phyloP scores from a whole-genome alignment of 2,113 vertebrate genomes.

The Macroglossus sobrinus region DNA sequence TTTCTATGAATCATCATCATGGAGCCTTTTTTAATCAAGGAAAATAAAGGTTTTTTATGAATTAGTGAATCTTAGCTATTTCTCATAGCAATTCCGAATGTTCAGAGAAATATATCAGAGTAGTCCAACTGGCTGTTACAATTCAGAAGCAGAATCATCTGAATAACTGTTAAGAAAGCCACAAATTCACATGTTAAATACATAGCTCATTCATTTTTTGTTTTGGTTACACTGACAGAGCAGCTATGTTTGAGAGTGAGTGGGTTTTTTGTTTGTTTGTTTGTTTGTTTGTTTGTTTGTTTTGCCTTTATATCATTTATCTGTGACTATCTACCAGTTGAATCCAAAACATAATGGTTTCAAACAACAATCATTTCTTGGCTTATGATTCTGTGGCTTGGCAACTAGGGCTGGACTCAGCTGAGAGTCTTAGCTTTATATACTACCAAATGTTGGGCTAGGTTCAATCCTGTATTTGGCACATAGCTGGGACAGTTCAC shows the following conservation, averaged over 20 bases:
- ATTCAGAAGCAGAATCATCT: background rate
- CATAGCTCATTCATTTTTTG: background rate
- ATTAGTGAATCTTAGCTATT: background rate
- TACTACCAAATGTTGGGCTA: background rate
- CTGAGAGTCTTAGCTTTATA: background rate
- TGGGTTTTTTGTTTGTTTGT: background rate
- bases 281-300: no score
- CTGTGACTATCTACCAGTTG: background rate
- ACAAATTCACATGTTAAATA: background rate
- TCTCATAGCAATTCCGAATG: background rate
- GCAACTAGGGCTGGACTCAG: background rate
- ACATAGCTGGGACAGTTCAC: background rate
- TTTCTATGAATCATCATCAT: background rate
- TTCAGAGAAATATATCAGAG: background rate
- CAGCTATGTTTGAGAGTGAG: background rate
- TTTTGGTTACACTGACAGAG: background rate
- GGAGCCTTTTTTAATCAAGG: background rate
- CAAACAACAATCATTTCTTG: background rate
- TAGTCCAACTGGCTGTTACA: background rate
- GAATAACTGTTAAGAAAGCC: background rate
- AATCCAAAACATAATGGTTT: background rate
- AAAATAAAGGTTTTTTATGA: background rate
- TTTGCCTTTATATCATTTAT: background rate
- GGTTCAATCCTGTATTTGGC: background rate
- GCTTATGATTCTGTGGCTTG: background rate